phyloP scores from a whole-genome alignment of 2,797 vertebrate genomes.

The Hoplostethus mediterraneus region DNA sequence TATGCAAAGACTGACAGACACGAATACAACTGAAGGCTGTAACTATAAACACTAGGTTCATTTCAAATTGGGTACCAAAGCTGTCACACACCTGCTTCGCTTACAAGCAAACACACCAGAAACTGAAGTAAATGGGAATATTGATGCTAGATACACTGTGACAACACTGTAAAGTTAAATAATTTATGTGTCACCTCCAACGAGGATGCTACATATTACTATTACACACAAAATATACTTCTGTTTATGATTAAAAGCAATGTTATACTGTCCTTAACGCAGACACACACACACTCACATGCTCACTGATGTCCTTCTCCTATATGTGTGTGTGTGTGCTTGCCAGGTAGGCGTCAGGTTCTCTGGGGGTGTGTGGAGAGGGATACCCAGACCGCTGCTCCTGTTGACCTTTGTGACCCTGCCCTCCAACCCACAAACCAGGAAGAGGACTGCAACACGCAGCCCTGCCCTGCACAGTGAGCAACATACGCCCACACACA shows the following conservation, averaged over 20 bases:
- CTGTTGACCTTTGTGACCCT: conserved; percentile 75
- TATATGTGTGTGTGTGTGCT: conserved; percentile 6
- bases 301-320: background rate
- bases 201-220: too few species aligned
- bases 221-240: too few species aligned
- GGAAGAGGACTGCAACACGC: conserved; percentile 77
- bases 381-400: conserved; percentile 64
- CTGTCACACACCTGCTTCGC: background rate
- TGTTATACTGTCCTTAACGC: background rate
- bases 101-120: background rate
- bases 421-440: conserved; percentile 58
- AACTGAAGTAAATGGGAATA: too few species aligned
- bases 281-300: conserved; percentile 8
- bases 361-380: conserved; percentile 78
- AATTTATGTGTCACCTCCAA: too few species aligned
- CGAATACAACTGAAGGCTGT: background rate
- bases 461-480: conserved; percentile 82
- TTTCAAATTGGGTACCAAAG: background rate
- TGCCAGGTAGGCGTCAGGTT: conserved; percentile 75
- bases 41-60: background rate
- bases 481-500: conserved; percentile 32
- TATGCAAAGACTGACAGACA: background rate
- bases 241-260: background rate
- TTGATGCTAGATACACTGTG: background rate
- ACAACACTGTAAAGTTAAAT: background rate